Evolutionary conservation across 2,888 invertebrate genomes (phyloP).

Genomic region (Ophion slaviceki): DNA sequence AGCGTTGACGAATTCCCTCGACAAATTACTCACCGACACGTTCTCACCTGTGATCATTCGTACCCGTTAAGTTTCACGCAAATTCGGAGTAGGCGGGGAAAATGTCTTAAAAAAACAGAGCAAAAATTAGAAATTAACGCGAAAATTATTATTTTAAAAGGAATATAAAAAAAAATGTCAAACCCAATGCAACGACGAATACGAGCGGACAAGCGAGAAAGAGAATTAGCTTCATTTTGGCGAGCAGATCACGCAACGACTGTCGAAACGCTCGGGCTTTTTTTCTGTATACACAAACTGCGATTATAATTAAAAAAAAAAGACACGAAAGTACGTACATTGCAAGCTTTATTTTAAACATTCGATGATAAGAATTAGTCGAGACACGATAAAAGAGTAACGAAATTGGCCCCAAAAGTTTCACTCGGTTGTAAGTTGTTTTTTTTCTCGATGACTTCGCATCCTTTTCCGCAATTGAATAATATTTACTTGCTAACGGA

Average conservation of each 20-base stretch:
- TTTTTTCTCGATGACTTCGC: neutral
- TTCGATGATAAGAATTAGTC: neutral
- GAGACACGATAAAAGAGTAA: neutral
- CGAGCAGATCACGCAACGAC: neutral
- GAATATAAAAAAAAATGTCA: neutral
- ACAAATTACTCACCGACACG: neutral
- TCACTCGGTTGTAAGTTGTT: neutral
- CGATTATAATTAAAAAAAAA: conserved; percentile 4
- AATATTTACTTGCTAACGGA: neutral
- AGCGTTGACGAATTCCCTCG: neutral
- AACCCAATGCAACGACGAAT: conserved; percentile 44
- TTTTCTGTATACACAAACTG: conserved; percentile 23
- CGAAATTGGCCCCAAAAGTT: neutral
- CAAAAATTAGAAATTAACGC: neutral
- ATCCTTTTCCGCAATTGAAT: neutral
- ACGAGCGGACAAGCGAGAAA: conserved; percentile 12
- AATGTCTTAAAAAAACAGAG: neutral
- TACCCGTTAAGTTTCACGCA: neutral
- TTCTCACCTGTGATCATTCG: neutral
- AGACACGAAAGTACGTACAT: neutral
- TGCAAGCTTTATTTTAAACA: neutral
- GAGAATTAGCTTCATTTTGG: conserved; percentile 34
- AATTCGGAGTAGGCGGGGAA: neutral
- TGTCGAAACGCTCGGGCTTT: neutral
- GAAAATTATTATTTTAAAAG: neutral